These are phyloP conservation scores for Pteropus alecto DNA, from an alignment of 2,113 vertebrate species.

Conservation along the genomic window DNA sequence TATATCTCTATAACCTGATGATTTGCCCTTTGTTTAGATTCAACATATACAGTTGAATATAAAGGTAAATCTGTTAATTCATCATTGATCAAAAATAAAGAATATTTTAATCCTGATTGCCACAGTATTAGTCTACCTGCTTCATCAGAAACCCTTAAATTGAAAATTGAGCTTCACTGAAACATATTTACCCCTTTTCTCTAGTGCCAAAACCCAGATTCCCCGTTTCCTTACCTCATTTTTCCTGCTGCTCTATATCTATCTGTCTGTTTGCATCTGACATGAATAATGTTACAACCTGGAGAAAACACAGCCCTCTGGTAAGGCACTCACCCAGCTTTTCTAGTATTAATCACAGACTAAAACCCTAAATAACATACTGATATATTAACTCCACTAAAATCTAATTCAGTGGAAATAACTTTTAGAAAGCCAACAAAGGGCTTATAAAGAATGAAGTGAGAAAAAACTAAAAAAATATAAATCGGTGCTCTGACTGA, in stretches of 20 bases:
- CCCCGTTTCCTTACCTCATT: background rate
- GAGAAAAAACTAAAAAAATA: constrained; percentile 37
- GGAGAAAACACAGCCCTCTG: constrained; percentile 51
- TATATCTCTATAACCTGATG: background rate
- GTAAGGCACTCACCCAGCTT: constrained; percentile 55
- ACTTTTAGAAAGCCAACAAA: constrained; percentile 69
- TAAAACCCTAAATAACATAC: constrained; percentile 72
- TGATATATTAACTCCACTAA: constrained; percentile 78
- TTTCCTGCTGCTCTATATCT: constrained; percentile 23
- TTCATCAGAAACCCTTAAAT: background rate
- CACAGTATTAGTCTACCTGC: background rate
- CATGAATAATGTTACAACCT: constrained; percentile 66
- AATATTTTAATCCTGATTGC: background rate
- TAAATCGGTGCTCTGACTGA: constrained; percentile 55
- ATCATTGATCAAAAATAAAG: constrained; percentile 14
- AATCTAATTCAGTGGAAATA: constrained; percentile 74
- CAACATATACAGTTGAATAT: background rate
- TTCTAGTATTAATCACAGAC: constrained; percentile 69
- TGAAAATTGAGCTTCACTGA: background rate
- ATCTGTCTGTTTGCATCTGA: constrained; percentile 44
- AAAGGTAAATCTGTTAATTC: constrained; percentile 8
- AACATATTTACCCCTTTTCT: background rate
- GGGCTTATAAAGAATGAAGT: constrained; percentile 65
- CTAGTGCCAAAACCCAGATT: background rate
- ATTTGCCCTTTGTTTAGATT: background rate